A percentile compares a stretch with the other conserved stretches of the same genome.
These are phyloP conservation scores for Timandra comae DNA, from an alignment of 2,888 invertebrate species.

Conservation along the genomic window DNA sequence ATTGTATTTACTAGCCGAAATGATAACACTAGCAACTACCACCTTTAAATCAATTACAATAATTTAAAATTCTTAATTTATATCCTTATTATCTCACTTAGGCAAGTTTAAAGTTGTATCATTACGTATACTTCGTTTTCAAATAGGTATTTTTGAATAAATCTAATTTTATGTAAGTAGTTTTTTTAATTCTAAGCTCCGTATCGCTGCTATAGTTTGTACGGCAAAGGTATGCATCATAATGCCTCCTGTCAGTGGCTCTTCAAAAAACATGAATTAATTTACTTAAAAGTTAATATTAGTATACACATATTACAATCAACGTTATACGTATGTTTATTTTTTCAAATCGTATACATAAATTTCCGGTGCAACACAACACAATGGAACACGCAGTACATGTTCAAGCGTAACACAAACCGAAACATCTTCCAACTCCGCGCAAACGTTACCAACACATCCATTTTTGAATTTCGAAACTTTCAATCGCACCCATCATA, in stretches of 20 bases:
- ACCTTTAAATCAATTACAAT: conserved; percentile 70
- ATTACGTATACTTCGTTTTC: conserved; percentile 77
- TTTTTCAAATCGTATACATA: conserved; percentile 73
- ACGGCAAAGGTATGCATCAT: conserved; percentile 17
- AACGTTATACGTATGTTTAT: conserved; percentile 74
- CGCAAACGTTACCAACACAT: conserved; percentile 33
- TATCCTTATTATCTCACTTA: conserved; percentile 74
- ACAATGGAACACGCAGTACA: conserved; percentile 56
- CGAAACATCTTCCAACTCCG: conserved; percentile 12
- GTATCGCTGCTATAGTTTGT: conserved; percentile 47
- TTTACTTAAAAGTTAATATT: conserved; percentile 63
- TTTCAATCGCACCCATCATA: conserved; percentile 51
- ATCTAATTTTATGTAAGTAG: conserved; percentile 56
- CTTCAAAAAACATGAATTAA: conserved; percentile 36
- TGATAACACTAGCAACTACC: conserved; percentile 69
- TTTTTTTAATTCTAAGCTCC: conserved; percentile 59
- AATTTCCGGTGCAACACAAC: conserved; percentile 68
- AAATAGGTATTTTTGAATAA: conserved; percentile 60
- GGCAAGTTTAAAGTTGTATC: conserved; percentile 75
- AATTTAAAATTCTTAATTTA: conserved; percentile 71
- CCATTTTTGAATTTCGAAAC: conserved; percentile 25
- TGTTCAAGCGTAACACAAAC: conserved; percentile 32
- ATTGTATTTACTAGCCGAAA: conserved; percentile 66
- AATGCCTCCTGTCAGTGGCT: conserved; percentile 31
- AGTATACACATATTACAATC: conserved; percentile 76